phyloP scores from a whole-genome alignment of 1,140 invertebrate genomes.

The Diachasma alloeum region DNA sequence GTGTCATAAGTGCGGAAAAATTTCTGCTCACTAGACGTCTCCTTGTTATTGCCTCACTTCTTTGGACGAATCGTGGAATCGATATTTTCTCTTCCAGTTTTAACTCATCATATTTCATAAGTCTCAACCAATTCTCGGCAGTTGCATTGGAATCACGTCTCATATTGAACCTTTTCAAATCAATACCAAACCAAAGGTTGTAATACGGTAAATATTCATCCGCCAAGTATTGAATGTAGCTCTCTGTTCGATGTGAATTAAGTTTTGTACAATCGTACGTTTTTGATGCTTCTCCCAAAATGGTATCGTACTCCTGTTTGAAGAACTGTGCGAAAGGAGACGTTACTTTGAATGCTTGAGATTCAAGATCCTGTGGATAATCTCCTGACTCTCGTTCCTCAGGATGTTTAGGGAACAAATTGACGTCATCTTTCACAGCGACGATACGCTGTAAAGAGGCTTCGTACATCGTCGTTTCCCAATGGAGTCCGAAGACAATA shows the following conservation, averaged over 20 bases:
- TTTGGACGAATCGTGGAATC: neutral
- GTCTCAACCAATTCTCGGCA: neutral
- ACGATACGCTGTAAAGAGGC: too few species aligned
- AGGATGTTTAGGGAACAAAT: too few species aligned
- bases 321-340: neutral
- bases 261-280: neutral
- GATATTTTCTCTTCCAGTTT: neutral
- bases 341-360: neutral
- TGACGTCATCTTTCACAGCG: neutral
- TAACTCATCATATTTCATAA: neutral
- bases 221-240: neutral
- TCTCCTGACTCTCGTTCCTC: too few species aligned
- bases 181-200: neutral
- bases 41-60: neutral
- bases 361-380: neutral
- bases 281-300: neutral
- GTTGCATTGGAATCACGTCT: neutral
- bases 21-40: neutral
- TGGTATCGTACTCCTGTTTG: neutral
- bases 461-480: neutral
- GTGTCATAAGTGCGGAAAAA: too few species aligned
- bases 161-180: neutral
- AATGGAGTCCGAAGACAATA: neutral
- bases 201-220: conserved; percentile 5
- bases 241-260: neutral